A percentile compares a stretch with the other conserved stretches of the same genome.
phyloP scores from a whole-genome alignment of 2,113 vertebrate genomes.

The Toxostoma redivivum region DNA sequence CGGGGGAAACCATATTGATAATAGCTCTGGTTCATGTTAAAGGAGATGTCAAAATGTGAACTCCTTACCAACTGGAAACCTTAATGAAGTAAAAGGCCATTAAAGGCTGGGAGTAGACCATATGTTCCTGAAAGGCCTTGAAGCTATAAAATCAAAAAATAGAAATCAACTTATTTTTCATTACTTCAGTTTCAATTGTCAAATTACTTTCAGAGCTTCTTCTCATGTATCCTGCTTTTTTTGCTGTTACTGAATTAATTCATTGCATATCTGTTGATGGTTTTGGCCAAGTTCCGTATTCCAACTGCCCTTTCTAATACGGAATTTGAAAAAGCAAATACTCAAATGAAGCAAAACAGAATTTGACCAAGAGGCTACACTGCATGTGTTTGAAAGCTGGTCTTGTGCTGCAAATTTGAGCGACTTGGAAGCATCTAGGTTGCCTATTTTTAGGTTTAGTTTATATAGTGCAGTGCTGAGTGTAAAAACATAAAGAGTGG shows the following conservation, averaged over 20 bases:
- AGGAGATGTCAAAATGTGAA: not conserved
- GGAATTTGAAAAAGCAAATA: not conserved
- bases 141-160: not conserved
- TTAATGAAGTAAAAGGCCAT: not conserved
- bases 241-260: conserved; percentile 42
- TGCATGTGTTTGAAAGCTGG: not conserved
- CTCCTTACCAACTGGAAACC: not conserved
- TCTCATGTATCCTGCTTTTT: not conserved
- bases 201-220: not conserved
- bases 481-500: not conserved
- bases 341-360: not conserved
- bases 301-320: not conserved
- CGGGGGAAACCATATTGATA: not conserved
- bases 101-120: not conserved
- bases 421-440: not conserved
- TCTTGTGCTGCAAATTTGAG: not conserved
- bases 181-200: not conserved
- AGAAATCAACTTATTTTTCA: not conserved
- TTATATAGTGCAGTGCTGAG: not conserved
- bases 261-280: conserved; percentile 30
- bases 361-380: not conserved
- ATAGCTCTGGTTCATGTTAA: conserved; percentile 2
- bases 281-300: conserved; percentile 25
- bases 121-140: not conserved
- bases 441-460: not conserved